These are phyloP conservation scores for Camponotus floridanus DNA, from an alignment of 1,140 invertebrate species.

Conservation along the genomic window DNA sequence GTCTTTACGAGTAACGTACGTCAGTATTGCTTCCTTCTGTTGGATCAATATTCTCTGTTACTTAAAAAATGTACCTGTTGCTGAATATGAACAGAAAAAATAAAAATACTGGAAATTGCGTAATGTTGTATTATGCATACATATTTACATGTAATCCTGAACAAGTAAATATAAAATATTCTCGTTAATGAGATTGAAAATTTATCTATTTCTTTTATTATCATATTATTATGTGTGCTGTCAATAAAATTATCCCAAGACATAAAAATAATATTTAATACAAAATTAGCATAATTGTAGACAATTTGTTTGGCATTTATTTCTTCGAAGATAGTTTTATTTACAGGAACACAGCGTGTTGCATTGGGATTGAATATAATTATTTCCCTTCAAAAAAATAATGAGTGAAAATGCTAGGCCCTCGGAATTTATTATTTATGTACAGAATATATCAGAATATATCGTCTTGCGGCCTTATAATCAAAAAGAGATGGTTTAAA, in stretches of 20 bases:
- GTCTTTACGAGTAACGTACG: conserved; percentile 90
- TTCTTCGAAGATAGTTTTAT: neutral
- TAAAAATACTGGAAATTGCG: conserved; percentile 23
- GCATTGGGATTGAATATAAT: neutral
- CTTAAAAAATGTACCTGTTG: conserved; percentile 88
- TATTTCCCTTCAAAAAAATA: conserved; percentile 14
- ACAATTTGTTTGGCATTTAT: conserved; percentile 4
- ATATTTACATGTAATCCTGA: conserved; percentile 24
- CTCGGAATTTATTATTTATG: conserved; percentile 61
- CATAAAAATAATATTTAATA: conserved; percentile 20
- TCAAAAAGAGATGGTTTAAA: conserved; percentile 51
- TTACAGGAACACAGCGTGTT: neutral
- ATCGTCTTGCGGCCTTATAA: conserved; percentile 10
- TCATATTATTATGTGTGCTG: neutral
- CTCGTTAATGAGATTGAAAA: neutral
- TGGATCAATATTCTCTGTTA: conserved; percentile 94
- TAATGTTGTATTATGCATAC: neutral
- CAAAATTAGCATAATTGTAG: conserved; percentile 21
- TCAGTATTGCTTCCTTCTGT: conserved; percentile 90
- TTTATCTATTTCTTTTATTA: neutral
- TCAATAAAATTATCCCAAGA: conserved; percentile 4
- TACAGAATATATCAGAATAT: conserved; percentile 51
- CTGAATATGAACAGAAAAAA: conserved; percentile 17
- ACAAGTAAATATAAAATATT: conserved; percentile 14
- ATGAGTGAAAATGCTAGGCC: conserved; percentile 62